phyloP scores from a whole-genome alignment of 2,888 invertebrate species.

The Chalcis sispes region DNA sequence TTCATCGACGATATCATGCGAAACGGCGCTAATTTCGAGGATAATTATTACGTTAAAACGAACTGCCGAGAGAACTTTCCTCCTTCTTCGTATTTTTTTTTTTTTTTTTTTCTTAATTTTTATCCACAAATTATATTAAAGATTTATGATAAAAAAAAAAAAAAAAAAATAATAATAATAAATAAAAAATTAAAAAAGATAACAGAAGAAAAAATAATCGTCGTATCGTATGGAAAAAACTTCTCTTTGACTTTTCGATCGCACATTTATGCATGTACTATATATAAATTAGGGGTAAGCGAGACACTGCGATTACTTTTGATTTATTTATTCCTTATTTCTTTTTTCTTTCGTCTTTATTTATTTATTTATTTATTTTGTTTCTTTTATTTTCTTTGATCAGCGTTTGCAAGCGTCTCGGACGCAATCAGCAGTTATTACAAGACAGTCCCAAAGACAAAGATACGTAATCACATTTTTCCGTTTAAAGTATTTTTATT shows the following conservation, averaged over 20 bases:
- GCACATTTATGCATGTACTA: conserved; percentile 8
- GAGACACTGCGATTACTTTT: too few species aligned
- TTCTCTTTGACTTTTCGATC: background rate
- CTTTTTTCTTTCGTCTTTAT: too few species aligned
- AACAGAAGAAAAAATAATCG: background rate
- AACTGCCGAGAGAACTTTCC: too few species aligned
- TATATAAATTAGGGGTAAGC: conserved; percentile 28
- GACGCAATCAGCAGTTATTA: conserved; percentile 40
- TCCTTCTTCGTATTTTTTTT: too few species aligned
- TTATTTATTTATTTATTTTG: conserved; percentile 40
- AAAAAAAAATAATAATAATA: background rate
- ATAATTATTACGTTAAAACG: background rate
- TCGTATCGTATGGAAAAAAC: background rate
- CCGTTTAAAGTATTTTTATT: conserved; percentile 21
- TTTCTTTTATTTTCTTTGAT: conserved; percentile 24
- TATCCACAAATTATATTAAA: too few species aligned
- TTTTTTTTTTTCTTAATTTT: too few species aligned
- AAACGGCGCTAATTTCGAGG: conserved; percentile 22
- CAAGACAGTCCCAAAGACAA: conserved; percentile 46
- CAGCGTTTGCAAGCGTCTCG: conserved; percentile 13
- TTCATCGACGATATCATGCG: conserved; percentile 26
- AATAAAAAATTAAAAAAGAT: too few species aligned
- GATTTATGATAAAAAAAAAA: too few species aligned
- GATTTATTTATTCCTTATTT: too few species aligned
- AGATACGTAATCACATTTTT: conserved; percentile 38